A percentile compares a stretch with the other conserved stretches of the same genome.
phyloP scores from a whole-genome alignment of 2,888 invertebrate genomes.

The Hemicrepidius hirtus region DNA sequence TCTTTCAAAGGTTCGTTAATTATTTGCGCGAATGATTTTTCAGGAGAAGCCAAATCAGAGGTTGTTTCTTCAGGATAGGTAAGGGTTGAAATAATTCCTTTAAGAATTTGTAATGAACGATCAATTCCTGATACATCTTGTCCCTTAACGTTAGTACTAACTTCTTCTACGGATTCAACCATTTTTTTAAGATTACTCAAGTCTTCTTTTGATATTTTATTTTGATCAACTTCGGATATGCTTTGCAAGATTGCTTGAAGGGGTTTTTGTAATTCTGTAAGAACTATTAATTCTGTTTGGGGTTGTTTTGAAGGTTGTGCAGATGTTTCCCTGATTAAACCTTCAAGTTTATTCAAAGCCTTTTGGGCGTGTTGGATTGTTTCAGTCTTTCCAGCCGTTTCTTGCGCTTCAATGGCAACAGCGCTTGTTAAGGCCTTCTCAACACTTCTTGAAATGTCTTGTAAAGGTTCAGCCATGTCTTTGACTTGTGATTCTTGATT shows the following conservation, averaged over 20 bases:
- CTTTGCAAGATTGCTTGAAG: constrained; percentile 60
- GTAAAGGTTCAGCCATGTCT: constrained; percentile 69
- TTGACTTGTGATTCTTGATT: constrained; percentile 66
- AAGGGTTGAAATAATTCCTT: constrained; percentile 53
- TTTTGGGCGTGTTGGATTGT: constrained; percentile 26
- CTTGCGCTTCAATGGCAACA: neutral
- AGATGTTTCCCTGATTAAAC: constrained; percentile 46
- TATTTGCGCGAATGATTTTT: constrained; percentile 54
- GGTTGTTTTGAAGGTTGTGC: neutral
- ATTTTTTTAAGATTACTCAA: constrained; percentile 59
- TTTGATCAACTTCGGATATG: constrained; percentile 52
- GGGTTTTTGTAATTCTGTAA: constrained; percentile 65
- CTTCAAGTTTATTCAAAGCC: constrained; percentile 57
- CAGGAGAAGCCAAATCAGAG: neutral
- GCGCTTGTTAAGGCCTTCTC: constrained; percentile 24
- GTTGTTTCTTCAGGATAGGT: constrained; percentile 22
- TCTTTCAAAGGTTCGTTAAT: constrained; percentile 60
- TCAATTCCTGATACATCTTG: constrained; percentile 53
- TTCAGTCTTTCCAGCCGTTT: constrained; percentile 31
- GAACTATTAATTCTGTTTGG: constrained; percentile 56
- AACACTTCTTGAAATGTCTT: constrained; percentile 62
- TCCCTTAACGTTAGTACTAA: constrained; percentile 51
- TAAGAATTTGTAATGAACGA: constrained; percentile 59
- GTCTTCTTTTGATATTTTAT: constrained; percentile 56
- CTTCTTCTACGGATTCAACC: constrained; percentile 59